Evolutionary conservation across 2,888 invertebrate genomes (phyloP), one percentile per base, ranked within the genome.

Genomic region (Arrhopalites spinosus): DNA sequence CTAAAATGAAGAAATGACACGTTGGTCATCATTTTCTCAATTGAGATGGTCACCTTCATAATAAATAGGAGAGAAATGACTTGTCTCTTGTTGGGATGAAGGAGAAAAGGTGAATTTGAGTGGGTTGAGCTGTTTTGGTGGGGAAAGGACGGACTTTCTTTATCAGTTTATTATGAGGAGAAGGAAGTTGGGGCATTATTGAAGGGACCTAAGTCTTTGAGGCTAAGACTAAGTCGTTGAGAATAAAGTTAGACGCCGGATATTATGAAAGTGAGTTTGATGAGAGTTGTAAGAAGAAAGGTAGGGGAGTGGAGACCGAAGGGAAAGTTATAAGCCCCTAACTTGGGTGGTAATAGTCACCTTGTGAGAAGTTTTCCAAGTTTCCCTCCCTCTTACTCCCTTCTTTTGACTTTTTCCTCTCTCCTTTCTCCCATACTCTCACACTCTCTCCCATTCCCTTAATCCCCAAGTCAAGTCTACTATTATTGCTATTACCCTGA

Each of bases 241-340:
- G 70, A 56, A 70, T 70, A 73, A 73, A 73, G 73, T 73, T 73
- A 66, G 61, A n/a, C n/a, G n/a, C 64, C 64, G 73, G 73, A 73
- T 73, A 73, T 64, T 73, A 64, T 66, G 29, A 66, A 73, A n/a
- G n/a, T n/a, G n/a, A n/a, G n/a, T n/a, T n/a, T n/a, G n/a, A n/a
- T n/a, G n/a, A n/a, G n/a, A n/a, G n/a, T n/a, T n/a, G n/a, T n/a
- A n/a, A n/a, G n/a, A n/a, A n/a, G n/a, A n/a, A n/a, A n/a, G n/a
- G n/a, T n/a, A n/a, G n/a, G n/a, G n/a, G n/a, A n/a, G n/a, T n/a
- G n/a, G n/a, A n/a, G n/a, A n/a, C n/a, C n/a, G n/a, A n/a, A n/a
- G n/a, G n/a, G n/a, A n/a, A n/a, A 73, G 64, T 73, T 73, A 73
- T 73, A 73, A 73, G 43, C 72, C 64, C n/a, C 64, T 50, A 64